Conservation (phyloP, 2,888 invertebrate genomes). For the Gasteruption jaculator region DNA sequence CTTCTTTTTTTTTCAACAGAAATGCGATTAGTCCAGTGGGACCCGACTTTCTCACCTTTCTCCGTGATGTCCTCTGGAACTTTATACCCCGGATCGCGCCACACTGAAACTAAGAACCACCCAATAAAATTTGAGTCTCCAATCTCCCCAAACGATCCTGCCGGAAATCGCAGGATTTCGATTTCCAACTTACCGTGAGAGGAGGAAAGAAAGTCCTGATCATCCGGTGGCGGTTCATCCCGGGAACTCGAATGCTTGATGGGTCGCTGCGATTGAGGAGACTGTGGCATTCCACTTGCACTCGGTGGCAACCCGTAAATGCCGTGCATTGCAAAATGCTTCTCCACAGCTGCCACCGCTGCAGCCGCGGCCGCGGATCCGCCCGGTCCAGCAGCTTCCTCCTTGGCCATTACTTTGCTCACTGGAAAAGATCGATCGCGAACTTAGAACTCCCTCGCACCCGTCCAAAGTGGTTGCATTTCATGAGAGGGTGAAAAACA, state of each 20-base stretch:
- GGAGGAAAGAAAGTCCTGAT: constrained; percentile 61
- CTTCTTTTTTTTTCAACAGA: too few relatives aligned
- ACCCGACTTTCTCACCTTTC: constrained; percentile 51
- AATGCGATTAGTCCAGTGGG: too few relatives aligned
- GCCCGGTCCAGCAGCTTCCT: constrained; percentile 38
- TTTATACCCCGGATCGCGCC: constrained; percentile 60
- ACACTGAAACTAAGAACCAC: constrained; percentile 55
- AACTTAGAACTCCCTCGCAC: too few relatives aligned
- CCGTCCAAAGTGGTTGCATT: too few relatives aligned
- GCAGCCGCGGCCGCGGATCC: constrained; percentile 38
- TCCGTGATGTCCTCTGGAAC: constrained; percentile 67
- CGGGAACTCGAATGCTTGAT: constrained; percentile 41
- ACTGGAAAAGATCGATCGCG: constrained; percentile 31
- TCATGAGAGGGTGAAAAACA: too few relatives aligned
- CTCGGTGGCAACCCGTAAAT: constrained; percentile 44
- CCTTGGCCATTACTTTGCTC: constrained; percentile 44
- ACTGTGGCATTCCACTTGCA: constrained; percentile 45
- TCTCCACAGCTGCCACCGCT: constrained; percentile 44
- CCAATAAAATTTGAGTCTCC: too few relatives aligned
- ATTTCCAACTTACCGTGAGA: constrained; percentile 55
- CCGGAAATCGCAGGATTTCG: neutral
- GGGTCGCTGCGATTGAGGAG: constrained; percentile 48
- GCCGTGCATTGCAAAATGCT: constrained; percentile 47
- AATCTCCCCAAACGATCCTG: too few relatives aligned
- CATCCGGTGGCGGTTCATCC: constrained; percentile 54